Evolutionary conservation across 1,140 invertebrate species (phyloP).

Genomic region (Cataglyphis hispanica): DNA sequence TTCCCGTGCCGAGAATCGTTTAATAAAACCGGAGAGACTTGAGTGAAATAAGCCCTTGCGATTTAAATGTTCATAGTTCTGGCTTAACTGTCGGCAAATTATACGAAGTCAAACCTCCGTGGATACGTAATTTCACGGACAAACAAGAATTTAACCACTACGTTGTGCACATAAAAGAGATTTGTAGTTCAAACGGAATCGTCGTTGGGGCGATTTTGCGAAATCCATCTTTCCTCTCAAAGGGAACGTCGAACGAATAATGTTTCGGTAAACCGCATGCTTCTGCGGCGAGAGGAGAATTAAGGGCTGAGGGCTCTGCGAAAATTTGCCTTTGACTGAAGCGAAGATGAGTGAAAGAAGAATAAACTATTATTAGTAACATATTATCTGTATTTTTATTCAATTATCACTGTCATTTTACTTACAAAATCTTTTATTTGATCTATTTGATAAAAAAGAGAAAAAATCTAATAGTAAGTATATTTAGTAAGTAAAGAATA

Average conservation of each 20-base stretch:
- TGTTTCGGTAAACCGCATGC: slow-evolving; percentile 11
- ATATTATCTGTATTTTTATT: background rate
- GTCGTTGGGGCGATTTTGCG: slow-evolving; percentile 11
- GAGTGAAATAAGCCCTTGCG: slow-evolving; percentile 1
- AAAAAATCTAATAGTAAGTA: too few relatives aligned
- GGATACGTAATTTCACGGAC: background rate
- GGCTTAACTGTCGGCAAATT: background rate
- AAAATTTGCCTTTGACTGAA: background rate
- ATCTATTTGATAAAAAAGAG: too few relatives aligned
- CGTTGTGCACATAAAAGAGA: background rate
- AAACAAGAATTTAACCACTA: slow-evolving; percentile 20
- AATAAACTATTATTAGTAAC: background rate
- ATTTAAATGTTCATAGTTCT: slow-evolving; percentile 27
- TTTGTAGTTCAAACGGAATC: slow-evolving; percentile 17
- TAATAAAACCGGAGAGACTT: slow-evolving; percentile 25
- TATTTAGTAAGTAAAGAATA: background rate
- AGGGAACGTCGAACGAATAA: background rate
- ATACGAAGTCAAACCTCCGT: slow-evolving; percentile 18
- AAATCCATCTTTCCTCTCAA: background rate
- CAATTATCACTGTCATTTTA: background rate
- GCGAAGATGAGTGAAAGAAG: background rate
- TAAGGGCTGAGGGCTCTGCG: background rate
- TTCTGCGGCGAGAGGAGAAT: background rate
- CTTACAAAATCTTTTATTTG: too few relatives aligned
- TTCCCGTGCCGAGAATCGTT: slow-evolving; percentile 23